These are phyloP conservation scores for Synanthedon tipuliformis DNA, from an alignment of 2,888 invertebrate genomes.

Conservation along the genomic window DNA sequence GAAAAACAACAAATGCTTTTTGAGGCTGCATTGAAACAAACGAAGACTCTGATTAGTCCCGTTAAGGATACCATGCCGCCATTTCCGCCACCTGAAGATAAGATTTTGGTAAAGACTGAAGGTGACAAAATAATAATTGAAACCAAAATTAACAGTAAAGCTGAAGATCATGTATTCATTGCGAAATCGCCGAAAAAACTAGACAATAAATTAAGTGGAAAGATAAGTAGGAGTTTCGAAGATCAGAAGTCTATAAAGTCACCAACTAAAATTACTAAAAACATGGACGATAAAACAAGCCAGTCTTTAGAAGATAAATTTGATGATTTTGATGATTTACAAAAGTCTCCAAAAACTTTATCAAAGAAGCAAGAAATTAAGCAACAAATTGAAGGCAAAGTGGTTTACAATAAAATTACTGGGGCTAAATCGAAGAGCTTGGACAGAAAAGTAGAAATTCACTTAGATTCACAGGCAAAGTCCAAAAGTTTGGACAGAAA, in stretches of 20 bases:
- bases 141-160: slow-evolving; percentile 79
- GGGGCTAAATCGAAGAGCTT: slow-evolving; percentile 75
- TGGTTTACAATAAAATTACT: slow-evolving; percentile 70
- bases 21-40: slow-evolving; percentile 80
- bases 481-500: slow-evolving; percentile 77
- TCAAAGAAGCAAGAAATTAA: slow-evolving; percentile 73
- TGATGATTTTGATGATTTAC: slow-evolving; percentile 65
- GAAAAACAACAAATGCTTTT: slow-evolving; percentile 81
- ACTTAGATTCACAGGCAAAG: slow-evolving; percentile 70
- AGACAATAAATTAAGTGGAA: slow-evolving; percentile 71
- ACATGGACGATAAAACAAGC: slow-evolving; percentile 72
- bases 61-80: slow-evolving; percentile 78
- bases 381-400: slow-evolving; percentile 74
- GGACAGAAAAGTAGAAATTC: slow-evolving; percentile 72
- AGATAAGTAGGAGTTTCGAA: slow-evolving; percentile 73
- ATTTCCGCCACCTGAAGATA: slow-evolving; percentile 80
- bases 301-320: slow-evolving; percentile 74
- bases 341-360: slow-evolving; percentile 71
- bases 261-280: slow-evolving; percentile 70
- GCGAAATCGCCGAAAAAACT: slow-evolving; percentile 80
- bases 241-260: slow-evolving; percentile 68
- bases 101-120: slow-evolving; percentile 77
- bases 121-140: slow-evolving; percentile 78
- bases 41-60: slow-evolving; percentile 79
- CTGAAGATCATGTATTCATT: slow-evolving; percentile 80